These are phyloP conservation scores for Ianthella basta DNA, from an alignment of 37 sponge, comb jelly and placozoan genomes.

Conservation along the genomic window DNA sequence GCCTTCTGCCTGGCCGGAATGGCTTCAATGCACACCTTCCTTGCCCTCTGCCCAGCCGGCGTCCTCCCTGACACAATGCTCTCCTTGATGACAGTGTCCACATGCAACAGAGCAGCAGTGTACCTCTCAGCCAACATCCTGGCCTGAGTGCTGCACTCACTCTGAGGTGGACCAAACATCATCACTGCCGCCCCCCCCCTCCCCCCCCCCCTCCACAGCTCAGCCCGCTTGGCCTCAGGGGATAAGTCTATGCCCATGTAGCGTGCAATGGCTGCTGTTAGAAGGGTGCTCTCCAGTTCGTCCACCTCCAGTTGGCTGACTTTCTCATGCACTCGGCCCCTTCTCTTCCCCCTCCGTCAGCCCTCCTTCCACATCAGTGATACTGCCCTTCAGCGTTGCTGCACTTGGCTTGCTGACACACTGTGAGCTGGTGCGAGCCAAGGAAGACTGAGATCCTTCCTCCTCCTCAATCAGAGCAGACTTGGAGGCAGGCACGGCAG, in stretches of 20 bases:
- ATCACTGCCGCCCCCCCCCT: conserved; percentile 82
- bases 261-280: conserved; percentile 85
- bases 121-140: conserved; percentile 66
- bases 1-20: conserved; percentile 6
- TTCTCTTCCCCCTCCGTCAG: not conserved
- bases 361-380: not conserved
- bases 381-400: conserved; percentile 17
- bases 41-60: conserved; percentile 75
- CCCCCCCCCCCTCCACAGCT: conserved; percentile 71
- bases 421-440: conserved; percentile 16
- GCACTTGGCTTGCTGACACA: conserved; percentile 21
- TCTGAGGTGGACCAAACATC: conserved; percentile 76
- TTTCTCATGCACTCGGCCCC: not conserved
- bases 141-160: conserved; percentile 85
- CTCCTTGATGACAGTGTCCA: conserved; percentile 83
- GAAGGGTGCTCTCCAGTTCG: conserved; percentile 71
- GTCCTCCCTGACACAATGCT: conserved; percentile 71
- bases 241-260: conserved; percentile 92
- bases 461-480: not conserved
- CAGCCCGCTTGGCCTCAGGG: conserved; percentile 70
- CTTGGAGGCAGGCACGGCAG: not conserved
- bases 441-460: conserved; percentile 18
- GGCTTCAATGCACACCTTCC: conserved; percentile 73
- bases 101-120: conserved; percentile 54
- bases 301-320: conserved; percentile 43